Conservation (phyloP, 2,797 vertebrate genomes). For the Chelmon rostratus region DNA sequence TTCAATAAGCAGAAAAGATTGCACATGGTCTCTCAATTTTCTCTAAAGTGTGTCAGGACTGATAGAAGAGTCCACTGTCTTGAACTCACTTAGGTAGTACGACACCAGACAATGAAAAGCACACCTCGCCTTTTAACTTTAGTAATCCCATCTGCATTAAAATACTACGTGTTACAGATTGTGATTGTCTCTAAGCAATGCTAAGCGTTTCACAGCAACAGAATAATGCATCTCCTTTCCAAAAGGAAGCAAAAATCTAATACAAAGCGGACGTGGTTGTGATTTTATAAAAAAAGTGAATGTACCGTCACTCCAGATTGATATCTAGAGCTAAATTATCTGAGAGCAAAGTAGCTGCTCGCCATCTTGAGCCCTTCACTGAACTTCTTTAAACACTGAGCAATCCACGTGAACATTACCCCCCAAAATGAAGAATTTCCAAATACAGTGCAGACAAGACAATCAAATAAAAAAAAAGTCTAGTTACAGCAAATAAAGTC, state of each 20-base stretch:
- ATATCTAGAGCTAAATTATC: not conserved
- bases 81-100: conserved; percentile 32
- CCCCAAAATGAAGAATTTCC: not conserved
- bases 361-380: not conserved
- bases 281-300: not conserved
- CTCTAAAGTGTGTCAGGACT: not conserved
- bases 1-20: conserved; percentile 25
- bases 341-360: not conserved
- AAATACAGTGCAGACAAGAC: conserved; percentile 62
- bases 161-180: conserved; percentile 7
- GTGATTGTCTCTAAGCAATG: conserved; percentile 72
- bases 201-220: conserved; percentile 56
- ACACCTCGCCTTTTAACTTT: not conserved
- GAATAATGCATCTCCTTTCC: conserved; percentile 17
- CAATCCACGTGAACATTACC: not conserved
- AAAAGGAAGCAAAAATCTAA: conserved; percentile 20
- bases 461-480: conserved; percentile 22
- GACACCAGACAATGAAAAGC: conserved; percentile 5
- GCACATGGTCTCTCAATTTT: conserved; percentile 23
- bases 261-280: not conserved
- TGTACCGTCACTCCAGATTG: not conserved
- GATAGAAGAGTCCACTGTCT: not conserved
- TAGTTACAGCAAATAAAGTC: conserved; percentile 13
- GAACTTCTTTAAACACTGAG: conserved; percentile 17
- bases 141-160: not conserved